Conservation (phyloP, 2,113 vertebrate genomes). For the Bothrops jararaca region DNA sequence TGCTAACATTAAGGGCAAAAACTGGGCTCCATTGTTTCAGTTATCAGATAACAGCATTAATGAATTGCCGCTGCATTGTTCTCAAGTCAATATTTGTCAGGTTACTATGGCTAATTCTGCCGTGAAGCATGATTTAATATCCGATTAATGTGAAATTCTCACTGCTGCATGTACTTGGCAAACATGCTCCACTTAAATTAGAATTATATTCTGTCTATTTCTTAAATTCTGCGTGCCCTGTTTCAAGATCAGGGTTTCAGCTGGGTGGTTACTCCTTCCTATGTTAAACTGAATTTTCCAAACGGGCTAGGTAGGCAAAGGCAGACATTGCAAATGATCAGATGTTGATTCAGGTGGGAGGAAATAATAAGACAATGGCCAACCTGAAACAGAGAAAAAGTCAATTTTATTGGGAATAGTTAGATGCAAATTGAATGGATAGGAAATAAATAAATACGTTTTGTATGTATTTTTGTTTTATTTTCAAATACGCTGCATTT, state of each 20-base stretch:
- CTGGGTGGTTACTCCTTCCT: neutral
- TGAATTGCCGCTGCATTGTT: slow-evolving; percentile 34
- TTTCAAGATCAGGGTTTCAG: neutral
- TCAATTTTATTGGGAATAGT: neutral
- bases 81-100: slow-evolving; percentile 9
- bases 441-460: neutral
- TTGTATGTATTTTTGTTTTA: neutral
- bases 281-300: slow-evolving; percentile 35
- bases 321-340: slow-evolving; percentile 19
- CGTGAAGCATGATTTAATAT: neutral
- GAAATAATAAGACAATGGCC: slow-evolving; percentile 26
- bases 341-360: slow-evolving; percentile 18
- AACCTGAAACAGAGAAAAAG: neutral
- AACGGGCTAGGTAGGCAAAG: neutral
- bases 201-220: neutral
- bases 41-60: slow-evolving; percentile 34
- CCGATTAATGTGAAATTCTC: neutral
- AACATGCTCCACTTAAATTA: neutral
- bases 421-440: slow-evolving; percentile 23
- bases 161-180: neutral
- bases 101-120: slow-evolving; percentile 3
- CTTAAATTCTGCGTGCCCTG: slow-evolving; percentile 9
- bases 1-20: neutral
- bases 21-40: slow-evolving; percentile 5
- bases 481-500: neutral